These are phyloP conservation scores for Rhamnusium bicolor DNA, from an alignment of 2,888 invertebrate genomes.

Conservation along the genomic window DNA sequence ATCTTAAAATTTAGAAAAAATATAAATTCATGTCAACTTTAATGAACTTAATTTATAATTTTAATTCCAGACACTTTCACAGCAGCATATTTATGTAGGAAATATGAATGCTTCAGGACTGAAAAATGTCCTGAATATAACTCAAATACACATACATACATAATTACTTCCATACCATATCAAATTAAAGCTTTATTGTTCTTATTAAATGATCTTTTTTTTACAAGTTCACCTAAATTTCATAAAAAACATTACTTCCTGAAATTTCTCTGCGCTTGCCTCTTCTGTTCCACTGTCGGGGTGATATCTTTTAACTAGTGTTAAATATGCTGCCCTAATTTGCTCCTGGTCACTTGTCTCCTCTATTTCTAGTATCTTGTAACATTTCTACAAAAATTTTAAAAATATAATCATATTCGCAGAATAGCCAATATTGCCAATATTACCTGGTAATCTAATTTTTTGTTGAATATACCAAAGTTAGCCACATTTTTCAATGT, in stretches of 20 bases:
- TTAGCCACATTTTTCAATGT: slow-evolving; percentile 38
- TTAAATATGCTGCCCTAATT: slow-evolving; percentile 81
- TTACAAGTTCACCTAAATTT: no score
- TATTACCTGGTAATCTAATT: slow-evolving; percentile 50
- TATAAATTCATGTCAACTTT: no score
- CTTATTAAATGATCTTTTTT: no score
- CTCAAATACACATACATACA: no score
- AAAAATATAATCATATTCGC: neutral
- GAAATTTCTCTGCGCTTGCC: slow-evolving; percentile 83
- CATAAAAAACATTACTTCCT: slow-evolving; percentile 74
- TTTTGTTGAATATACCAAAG: slow-evolving; percentile 45
- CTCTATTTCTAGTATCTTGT: slow-evolving; percentile 77
- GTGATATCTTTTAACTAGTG: slow-evolving; percentile 86
- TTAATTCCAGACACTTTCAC: no score
- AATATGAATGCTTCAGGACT: no score
- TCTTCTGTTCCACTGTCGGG: slow-evolving; percentile 85
- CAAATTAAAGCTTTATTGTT: no score
- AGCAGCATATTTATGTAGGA: neutral
- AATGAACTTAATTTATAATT: no score
- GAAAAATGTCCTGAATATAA: no score
- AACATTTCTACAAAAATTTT: slow-evolving; percentile 73
- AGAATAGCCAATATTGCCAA: neutral
- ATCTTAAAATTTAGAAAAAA: no score
- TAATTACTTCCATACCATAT: no score
- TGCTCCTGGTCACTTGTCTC: slow-evolving; percentile 81